These are phyloP conservation scores for Cebidichthys violaceus DNA, from an alignment of 2,113 vertebrate genomes.

Conservation along the genomic window DNA sequence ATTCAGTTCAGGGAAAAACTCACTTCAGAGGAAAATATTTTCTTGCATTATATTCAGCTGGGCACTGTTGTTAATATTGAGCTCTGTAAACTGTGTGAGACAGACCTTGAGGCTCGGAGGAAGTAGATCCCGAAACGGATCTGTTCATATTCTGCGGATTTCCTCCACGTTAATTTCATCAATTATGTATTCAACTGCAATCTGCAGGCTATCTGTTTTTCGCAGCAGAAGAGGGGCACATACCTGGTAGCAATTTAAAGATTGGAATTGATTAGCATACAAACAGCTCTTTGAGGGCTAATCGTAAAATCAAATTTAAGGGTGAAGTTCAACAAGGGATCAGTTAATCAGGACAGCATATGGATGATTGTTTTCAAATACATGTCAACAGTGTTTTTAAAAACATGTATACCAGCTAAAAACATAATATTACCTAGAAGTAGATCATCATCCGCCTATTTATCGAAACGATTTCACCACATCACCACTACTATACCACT, in stretches of 20 bases:
- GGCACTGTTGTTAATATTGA: slow-evolving; percentile 19
- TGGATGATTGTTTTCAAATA: slow-evolving; percentile 24
- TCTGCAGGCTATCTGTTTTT: slow-evolving; percentile 27
- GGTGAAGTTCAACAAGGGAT: slow-evolving; percentile 29
- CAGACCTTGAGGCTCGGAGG: slow-evolving; percentile 8
- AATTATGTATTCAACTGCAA: slow-evolving; percentile 64
- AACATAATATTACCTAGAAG: background rate
- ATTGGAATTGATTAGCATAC: slow-evolving; percentile 24
- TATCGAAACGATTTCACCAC: slow-evolving; percentile 2
- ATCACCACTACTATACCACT: slow-evolving; percentile 43
- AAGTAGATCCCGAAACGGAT: slow-evolving; percentile 32
- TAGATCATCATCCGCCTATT: background rate
- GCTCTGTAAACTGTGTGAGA: slow-evolving; percentile 18
- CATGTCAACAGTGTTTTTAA: background rate
- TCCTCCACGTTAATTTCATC: slow-evolving; percentile 51
- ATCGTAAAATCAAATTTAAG: slow-evolving; percentile 38
- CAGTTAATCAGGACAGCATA: background rate
- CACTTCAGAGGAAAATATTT: slow-evolving; percentile 3
- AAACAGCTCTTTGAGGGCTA: slow-evolving; percentile 31
- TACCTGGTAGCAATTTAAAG: slow-evolving; percentile 60
- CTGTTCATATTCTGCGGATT: slow-evolving; percentile 44
- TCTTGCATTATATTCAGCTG: background rate
- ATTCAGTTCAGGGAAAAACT: background rate
- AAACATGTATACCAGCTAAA: background rate
- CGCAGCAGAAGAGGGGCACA: slow-evolving; percentile 7